Evolutionary conservation across 2,113 vertebrate species (phyloP).

Genomic region (Dasyornis broadbenti): DNA sequence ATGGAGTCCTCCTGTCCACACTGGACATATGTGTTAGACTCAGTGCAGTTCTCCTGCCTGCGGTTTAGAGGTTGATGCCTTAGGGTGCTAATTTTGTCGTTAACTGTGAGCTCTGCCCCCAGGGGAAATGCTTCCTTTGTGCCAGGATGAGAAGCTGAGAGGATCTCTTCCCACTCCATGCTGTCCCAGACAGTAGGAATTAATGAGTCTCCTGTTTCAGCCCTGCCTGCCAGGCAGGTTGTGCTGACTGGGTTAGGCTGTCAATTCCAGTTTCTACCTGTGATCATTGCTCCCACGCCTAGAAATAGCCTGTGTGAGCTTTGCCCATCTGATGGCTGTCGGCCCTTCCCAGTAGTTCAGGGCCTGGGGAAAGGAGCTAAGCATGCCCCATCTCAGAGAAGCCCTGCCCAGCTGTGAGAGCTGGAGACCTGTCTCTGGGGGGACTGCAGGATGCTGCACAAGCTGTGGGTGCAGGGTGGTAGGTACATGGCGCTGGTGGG

Average conservation of each 20-base stretch:
- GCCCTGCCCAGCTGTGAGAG: background rate
- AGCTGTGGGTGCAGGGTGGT: background rate
- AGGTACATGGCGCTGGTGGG: background rate
- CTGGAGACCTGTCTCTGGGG: background rate
- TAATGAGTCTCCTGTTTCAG: background rate
- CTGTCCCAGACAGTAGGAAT: background rate
- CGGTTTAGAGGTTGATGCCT: background rate
- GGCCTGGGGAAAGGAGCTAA: background rate
- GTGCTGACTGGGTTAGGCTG: background rate
- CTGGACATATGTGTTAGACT: rapidly evolving
- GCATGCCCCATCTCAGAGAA: background rate
- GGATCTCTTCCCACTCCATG: background rate
- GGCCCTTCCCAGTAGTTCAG: background rate
- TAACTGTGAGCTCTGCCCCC: background rate
- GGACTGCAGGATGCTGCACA: background rate
- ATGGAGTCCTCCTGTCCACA: background rate
- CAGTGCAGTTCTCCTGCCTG: background rate
- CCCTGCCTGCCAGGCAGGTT: background rate
- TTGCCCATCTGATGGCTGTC: background rate
- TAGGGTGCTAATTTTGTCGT: background rate
- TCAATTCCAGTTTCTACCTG: background rate
- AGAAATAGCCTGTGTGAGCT: background rate
- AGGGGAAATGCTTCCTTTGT: background rate
- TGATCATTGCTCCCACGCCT: background rate
- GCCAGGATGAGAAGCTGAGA: background rate